phyloP scores from a whole-genome alignment of 2,113 vertebrate genomes.

The Calypte anna region DNA sequence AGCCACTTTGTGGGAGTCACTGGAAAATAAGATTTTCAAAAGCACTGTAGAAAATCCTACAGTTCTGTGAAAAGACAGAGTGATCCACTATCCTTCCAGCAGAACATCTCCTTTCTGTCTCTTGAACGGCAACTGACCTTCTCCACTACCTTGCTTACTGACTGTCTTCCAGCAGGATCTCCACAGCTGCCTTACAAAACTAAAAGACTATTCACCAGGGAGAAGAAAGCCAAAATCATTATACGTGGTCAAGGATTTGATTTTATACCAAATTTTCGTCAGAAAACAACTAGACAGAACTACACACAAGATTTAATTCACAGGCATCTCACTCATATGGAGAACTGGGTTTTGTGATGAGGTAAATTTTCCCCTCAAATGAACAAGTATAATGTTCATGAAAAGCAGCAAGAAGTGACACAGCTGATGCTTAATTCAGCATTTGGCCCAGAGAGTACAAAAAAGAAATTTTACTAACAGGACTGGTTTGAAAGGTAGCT shows the following conservation, averaged over 20 bases:
- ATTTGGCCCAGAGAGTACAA: background rate
- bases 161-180: background rate
- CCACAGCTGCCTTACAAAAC: background rate
- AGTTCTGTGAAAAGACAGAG: background rate
- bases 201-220: background rate
- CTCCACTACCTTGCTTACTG: background rate
- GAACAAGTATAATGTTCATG: background rate
- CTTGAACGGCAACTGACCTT: background rate
- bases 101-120: background rate
- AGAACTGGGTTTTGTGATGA: background rate
- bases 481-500: background rate
- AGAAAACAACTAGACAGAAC: background rate
- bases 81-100: background rate
- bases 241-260: background rate
- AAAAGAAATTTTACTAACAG: background rate
- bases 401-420: background rate
- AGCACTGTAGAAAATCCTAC: background rate
- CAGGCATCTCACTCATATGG: background rate
- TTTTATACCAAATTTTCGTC: background rate
- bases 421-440: background rate
- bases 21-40: background rate
- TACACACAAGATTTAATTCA: background rate
- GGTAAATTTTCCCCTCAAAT: background rate
- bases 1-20: background rate
- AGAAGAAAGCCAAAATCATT: background rate